Evolutionary conservation across 2,113 vertebrate species (phyloP), one percentile per base, ranked within the genome.

Genomic region (Acinonyx jubatus): DNA sequence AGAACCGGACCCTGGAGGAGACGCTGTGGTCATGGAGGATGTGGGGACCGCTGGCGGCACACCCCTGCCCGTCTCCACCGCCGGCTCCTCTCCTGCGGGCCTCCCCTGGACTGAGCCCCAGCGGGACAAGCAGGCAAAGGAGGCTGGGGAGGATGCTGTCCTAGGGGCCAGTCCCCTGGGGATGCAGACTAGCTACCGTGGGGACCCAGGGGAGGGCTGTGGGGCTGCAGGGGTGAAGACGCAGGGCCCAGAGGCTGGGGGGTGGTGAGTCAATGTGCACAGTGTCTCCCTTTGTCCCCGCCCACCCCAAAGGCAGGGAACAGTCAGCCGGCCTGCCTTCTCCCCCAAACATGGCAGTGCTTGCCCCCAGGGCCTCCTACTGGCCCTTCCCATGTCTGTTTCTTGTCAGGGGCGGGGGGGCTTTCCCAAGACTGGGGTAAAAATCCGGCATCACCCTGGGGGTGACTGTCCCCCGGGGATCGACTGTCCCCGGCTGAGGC

Each of bases 261-360:
- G 18, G 10, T 7, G 33, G 31, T 0, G 71, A 21, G 66, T 50
- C n/a, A 0, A 1, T 0, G 36, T 7, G 25, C 55, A 65, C 8
- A 1, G 1, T 8, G 23, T 69, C 66, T 41, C 52, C 25, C 66
- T 83, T 79, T 29, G n/a, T 19, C 50, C 8, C 33, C 31, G 55
- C 57, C 29, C 33, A 5, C 61, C 38, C 55, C 13, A n/a, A 19
- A 27, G 50, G 65, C 69, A 81, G 27, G 50, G 23, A n/a, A 16
- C 52, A 57, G 5, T 76, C 31, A 41, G 33, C 69, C 2, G 45
- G 76, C 63, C 50, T 36, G 33, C 45, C n/a, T 16, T 66, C 61
- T 50, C 41, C 66, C 83, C 27, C 7, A 1, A 27, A 52, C 65
- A 14, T 18, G 55, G 41, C 48, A 4, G 19, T 3, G 13, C 27